phyloP scores from a whole-genome alignment of 1,140 invertebrate genomes.

The Lethrus apterus region DNA sequence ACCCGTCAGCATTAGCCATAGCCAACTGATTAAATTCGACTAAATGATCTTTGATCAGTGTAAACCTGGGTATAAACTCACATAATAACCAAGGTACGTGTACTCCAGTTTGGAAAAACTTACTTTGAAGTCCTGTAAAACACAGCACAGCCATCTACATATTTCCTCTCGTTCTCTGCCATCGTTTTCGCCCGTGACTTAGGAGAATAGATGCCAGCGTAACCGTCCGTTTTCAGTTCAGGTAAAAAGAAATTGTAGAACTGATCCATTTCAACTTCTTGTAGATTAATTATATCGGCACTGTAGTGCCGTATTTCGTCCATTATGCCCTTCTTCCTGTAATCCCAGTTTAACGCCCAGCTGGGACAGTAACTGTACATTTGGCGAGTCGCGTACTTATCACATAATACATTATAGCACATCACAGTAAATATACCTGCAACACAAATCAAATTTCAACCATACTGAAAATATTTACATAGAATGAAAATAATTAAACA shows the following conservation, averaged over 20 bases:
- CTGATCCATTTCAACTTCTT: conserved; percentile 99
- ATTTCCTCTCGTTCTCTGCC: conserved; percentile 92
- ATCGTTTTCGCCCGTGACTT: conserved; percentile 98
- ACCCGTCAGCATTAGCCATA: conserved; percentile 96
- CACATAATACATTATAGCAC: conserved; percentile 99
- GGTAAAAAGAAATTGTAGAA: conserved; percentile 96
- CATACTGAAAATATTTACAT: neutral
- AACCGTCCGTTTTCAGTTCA: conserved; percentile 87
- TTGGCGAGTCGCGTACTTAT: conserved; percentile 95
- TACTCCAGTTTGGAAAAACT: conserved; percentile 43
- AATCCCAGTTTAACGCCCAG: conserved; percentile 97
- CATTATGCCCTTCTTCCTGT: conserved; percentile 95
- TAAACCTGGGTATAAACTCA: conserved; percentile 65
- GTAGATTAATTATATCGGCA: conserved; percentile 96
- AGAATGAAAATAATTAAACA: neutral
- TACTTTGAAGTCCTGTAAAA: conserved; percentile 94
- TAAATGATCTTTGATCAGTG: conserved; percentile 88
- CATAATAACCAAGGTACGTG: neutral
- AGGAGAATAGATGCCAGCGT: conserved; percentile 97
- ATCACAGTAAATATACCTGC: conserved; percentile 96
- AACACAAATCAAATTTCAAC: no score
- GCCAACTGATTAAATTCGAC: conserved; percentile 98
- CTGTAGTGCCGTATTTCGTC: conserved; percentile 93
- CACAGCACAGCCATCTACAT: conserved; percentile 98
- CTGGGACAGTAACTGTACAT: conserved; percentile 97